Conservation (phyloP, 2,113 vertebrate genomes). For the Penelope pileata region DNA sequence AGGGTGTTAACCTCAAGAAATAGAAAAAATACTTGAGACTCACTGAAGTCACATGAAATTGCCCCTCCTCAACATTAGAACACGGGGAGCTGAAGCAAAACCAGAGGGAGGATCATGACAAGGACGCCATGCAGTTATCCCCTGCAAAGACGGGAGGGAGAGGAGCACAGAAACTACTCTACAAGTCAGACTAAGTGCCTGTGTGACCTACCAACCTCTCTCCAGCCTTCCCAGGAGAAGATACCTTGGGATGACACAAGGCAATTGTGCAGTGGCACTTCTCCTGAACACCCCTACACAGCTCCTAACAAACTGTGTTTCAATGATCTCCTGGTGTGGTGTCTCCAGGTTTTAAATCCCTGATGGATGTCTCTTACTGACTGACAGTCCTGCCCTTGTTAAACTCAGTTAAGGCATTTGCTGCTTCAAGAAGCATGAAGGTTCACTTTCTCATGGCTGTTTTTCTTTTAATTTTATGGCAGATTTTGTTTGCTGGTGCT, state of each 20-base stretch:
- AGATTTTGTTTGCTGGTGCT: neutral
- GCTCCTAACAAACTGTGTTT: neutral
- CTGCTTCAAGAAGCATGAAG: neutral
- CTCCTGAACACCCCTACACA: neutral
- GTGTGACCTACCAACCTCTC: neutral
- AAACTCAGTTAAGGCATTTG: neutral
- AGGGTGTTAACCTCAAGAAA: no score
- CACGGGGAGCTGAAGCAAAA: no score
- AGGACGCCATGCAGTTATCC: no score
- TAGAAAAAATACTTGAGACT: no score
- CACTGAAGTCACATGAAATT: no score
- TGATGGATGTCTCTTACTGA: neutral
- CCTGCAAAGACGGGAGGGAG: no score
- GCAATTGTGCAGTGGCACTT: neutral
- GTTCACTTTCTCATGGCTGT: neutral
- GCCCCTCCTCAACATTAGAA: no score
- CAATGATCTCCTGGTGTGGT: neutral
- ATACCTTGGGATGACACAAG: neutral
- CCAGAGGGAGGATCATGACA: no score
- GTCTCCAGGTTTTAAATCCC: neutral
- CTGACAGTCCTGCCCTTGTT: neutral
- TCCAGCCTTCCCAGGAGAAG: neutral
- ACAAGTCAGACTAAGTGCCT: neutral
- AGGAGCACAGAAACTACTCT: neutral
- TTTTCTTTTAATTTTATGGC: neutral